Evolutionary conservation across 2,888 invertebrate genomes (phyloP).

Genomic region (Platycheirus albimanus): DNA sequence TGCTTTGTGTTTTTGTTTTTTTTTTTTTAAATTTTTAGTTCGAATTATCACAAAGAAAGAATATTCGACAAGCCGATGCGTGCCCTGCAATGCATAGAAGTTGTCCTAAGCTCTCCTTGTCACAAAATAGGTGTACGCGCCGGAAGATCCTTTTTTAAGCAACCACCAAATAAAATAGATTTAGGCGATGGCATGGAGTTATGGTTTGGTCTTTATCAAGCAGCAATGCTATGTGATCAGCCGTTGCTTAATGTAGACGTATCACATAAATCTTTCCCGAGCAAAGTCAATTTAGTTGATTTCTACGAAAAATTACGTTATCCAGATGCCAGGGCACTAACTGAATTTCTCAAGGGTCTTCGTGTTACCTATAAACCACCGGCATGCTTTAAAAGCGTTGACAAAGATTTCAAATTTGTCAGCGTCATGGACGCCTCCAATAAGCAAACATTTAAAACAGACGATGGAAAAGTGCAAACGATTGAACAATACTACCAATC

Average conservation of each 20-base stretch:
- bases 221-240: constrained; percentile 93
- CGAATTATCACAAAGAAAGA: constrained; percentile 78
- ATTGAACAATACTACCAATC: constrained; percentile 80
- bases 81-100: constrained; percentile 86
- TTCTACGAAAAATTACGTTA: constrained; percentile 8
- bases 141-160: constrained; percentile 89
- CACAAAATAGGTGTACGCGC: constrained; percentile 77
- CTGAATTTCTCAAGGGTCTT: constrained; percentile 77
- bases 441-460: constrained; percentile 80
- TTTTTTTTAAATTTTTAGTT: background rate
- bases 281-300: constrained; percentile 72
- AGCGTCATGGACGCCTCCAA: constrained; percentile 78
- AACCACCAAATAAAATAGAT: constrained; percentile 80
- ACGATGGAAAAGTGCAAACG: constrained; percentile 79
- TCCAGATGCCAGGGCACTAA: background rate
- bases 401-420: constrained; percentile 77
- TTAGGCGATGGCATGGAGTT: constrained; percentile 93
- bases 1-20: too few species aligned
- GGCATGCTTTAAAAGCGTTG: constrained; percentile 73
- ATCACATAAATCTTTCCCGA: constrained; percentile 91
- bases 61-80: constrained; percentile 82
- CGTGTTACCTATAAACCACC: constrained; percentile 79
- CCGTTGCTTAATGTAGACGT: constrained; percentile 96
- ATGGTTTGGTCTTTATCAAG: constrained; percentile 97
- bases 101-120: constrained; percentile 85